phyloP scores from a whole-genome alignment of 2,113 vertebrate species.

The Nothobranchius furzeri region DNA sequence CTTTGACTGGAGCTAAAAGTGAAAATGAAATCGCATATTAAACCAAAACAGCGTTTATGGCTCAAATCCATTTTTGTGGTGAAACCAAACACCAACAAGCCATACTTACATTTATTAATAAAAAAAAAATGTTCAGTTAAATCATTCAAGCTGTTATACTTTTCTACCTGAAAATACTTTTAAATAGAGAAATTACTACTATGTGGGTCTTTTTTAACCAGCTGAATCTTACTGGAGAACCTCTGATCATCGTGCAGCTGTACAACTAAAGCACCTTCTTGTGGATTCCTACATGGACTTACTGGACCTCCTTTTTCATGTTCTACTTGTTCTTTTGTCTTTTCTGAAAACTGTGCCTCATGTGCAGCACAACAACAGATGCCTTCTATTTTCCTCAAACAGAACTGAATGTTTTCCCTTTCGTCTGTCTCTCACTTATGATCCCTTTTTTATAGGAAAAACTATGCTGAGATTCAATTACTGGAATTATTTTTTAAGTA shows the following conservation, averaged over 20 bases:
- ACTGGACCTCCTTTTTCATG: constrained; percentile 46
- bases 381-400: constrained; percentile 15
- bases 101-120: constrained; percentile 26
- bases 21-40: too few relatives aligned
- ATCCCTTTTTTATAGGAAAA: constrained; percentile 28
- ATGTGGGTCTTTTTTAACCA: constrained; percentile 6
- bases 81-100: not conserved
- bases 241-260: constrained; percentile 67
- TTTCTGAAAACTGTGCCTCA: constrained; percentile 41
- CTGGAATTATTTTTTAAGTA: constrained; percentile 19
- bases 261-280: constrained; percentile 64
- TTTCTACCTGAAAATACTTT: not conserved
- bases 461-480: constrained; percentile 15
- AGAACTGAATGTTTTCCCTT: constrained; percentile 60
- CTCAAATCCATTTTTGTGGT: not conserved
- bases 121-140: not conserved
- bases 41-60: not conserved
- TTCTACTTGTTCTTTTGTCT: constrained; percentile 31
- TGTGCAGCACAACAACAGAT: constrained; percentile 31
- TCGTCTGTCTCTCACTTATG: constrained; percentile 57
- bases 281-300: constrained; percentile 54
- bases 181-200: not conserved
- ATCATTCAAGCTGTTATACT: constrained; percentile 1
- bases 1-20: not conserved
- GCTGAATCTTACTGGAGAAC: constrained; percentile 61